Evolutionary conservation across 2,113 vertebrate genomes (phyloP).

Genomic region (Athene cunicularia): DNA sequence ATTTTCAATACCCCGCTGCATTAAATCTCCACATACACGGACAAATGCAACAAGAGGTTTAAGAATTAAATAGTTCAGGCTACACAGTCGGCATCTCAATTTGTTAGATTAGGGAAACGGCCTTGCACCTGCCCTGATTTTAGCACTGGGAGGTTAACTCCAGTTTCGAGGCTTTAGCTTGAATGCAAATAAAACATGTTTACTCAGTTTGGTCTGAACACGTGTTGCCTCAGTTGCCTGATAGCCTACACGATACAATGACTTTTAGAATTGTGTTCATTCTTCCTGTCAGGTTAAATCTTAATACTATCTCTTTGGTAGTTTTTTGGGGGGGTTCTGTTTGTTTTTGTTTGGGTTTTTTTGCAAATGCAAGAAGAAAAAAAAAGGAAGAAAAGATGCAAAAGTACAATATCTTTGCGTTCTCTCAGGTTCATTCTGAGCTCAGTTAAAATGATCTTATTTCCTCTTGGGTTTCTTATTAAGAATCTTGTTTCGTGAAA

Average conservation of each 20-base stretch:
- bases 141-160: background rate
- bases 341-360: background rate
- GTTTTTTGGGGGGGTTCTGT: too few species aligned
- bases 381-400: background rate
- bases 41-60: background rate
- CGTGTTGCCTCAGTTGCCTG: background rate
- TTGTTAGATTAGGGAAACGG: background rate
- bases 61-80: background rate
- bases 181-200: conserved; percentile 33
- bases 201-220: conserved; percentile 5
- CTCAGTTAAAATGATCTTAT: background rate
- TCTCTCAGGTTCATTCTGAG: background rate
- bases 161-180: background rate
- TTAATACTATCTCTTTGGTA: background rate
- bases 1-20: background rate
- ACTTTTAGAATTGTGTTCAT: background rate
- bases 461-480: background rate
- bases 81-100: background rate
- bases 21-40: background rate
- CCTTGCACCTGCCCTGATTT: background rate
- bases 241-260: background rate
- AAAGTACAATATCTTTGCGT: background rate
- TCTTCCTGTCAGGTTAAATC: background rate
- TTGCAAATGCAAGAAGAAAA: background rate
- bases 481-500: background rate